Evolutionary conservation across 2,113 vertebrate genomes (phyloP).

Genomic region (Xyliphius kryptos): DNA sequence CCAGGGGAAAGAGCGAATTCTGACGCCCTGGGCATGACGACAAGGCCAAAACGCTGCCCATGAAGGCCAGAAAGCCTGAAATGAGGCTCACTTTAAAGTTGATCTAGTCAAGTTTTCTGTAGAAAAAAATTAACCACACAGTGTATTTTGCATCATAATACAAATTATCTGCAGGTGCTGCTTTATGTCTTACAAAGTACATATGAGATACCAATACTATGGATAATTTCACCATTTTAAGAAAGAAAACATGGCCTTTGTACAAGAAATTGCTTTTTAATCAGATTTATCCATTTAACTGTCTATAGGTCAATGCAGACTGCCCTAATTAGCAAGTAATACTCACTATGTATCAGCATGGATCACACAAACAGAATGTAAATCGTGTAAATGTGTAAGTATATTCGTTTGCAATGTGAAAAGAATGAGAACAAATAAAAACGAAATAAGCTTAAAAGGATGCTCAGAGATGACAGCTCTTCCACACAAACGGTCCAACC

Average conservation of each 20-base stretch:
- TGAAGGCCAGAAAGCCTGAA: too few species aligned
- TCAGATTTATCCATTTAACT: background rate
- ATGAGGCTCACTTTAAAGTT: constrained; percentile 24
- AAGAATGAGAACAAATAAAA: background rate
- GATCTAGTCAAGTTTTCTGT: constrained; percentile 6
- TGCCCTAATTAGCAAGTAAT: background rate
- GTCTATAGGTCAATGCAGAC: background rate
- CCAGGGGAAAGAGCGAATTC: constrained; percentile 63
- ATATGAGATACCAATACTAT: too few species aligned
- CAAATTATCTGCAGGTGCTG: too few species aligned
- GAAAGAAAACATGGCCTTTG: too few species aligned
- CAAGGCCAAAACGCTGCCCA: constrained; percentile 79
- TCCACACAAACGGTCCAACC: constrained; percentile 37
- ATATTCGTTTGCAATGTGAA: background rate
- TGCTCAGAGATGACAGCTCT: constrained; percentile 35
- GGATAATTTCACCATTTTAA: too few species aligned
- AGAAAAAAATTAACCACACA: background rate
- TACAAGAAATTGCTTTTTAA: too few species aligned
- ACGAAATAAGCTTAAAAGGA: constrained; percentile 8
- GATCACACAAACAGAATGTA: constrained; percentile 21
- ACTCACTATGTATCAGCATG: constrained; percentile 11
- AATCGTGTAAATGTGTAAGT: background rate
- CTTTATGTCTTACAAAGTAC: too few species aligned
- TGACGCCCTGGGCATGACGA: constrained; percentile 65
- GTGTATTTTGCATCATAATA: too few species aligned